Evolutionary conservation across 2,113 vertebrate genomes (phyloP).

Genomic region (Passer domesticus): DNA sequence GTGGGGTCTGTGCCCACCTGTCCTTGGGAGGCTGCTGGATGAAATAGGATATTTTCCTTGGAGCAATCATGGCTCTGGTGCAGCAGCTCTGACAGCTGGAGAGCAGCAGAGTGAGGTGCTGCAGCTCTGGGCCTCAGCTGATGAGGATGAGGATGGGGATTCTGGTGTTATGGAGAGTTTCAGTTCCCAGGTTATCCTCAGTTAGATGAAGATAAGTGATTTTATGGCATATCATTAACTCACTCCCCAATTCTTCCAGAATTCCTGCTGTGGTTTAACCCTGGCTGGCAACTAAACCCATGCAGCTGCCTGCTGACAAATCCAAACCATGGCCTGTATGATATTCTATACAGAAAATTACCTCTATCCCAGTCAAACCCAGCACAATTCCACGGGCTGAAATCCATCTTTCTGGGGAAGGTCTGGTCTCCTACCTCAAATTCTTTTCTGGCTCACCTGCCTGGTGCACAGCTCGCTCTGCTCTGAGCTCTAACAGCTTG

Average conservation of each 20-base stretch:
- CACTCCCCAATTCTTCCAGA: accelerated
- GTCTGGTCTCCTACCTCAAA: neutral
- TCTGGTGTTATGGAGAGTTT: neutral
- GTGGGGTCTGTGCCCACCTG: accelerated
- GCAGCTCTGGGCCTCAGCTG: neutral
- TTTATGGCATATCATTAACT: neutral
- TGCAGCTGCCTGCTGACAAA: neutral
- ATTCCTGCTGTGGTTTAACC: neutral
- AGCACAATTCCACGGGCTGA: neutral
- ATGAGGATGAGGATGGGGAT: neutral
- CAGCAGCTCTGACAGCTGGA: accelerated
- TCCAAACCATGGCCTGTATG: neutral
- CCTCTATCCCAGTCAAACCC: neutral
- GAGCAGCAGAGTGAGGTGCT: accelerated
- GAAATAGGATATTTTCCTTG: accelerated
- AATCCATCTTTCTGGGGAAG: neutral
- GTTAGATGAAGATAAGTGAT: neutral
- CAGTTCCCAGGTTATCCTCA: neutral
- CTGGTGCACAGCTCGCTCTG: accelerated
- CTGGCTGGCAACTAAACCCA: accelerated
- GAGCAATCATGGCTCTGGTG: accelerated
- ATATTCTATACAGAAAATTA: accelerated
- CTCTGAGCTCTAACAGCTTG: neutral
- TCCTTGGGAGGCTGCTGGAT: neutral
- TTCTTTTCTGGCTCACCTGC: neutral